Evolutionary conservation across 2,797 vertebrate species (phyloP).

Genomic region (Xerus rutilus): DNA sequence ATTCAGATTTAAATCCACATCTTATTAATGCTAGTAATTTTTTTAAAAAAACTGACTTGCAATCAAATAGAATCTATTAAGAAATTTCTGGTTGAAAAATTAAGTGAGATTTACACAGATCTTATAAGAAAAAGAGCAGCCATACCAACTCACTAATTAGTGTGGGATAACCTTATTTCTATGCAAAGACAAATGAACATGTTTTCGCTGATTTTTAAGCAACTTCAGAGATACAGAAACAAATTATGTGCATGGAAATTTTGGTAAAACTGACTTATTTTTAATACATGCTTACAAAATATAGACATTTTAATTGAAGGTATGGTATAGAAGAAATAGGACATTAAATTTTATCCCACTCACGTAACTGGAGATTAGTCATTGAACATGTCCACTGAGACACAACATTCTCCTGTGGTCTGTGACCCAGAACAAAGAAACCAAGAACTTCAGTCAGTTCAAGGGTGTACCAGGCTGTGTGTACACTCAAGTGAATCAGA

Average conservation of each 20-base stretch:
- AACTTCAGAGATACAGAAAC: neutral
- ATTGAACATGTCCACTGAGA: neutral
- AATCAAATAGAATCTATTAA: slow-evolving; percentile 24
- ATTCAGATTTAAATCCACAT: slow-evolving; percentile 46
- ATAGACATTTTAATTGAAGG: neutral
- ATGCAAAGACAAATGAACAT: neutral
- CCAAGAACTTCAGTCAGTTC: neutral
- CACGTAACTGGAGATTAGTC: neutral
- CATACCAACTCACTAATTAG: neutral
- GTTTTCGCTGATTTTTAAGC: neutral
- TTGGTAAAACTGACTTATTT: neutral
- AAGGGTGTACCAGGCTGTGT: accelerated
- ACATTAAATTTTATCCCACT: neutral
- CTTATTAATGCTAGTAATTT: neutral
- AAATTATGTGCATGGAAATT: neutral
- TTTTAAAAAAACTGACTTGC: neutral
- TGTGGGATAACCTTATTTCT: neutral
- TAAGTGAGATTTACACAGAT: neutral
- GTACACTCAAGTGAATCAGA: neutral
- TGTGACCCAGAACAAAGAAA: neutral
- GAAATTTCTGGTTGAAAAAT: slow-evolving; percentile 2
- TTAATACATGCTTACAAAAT: neutral
- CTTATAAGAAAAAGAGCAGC: neutral
- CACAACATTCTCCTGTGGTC: neutral
- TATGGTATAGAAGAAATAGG: neutral